Conservation (phyloP, 1,140 invertebrate genomes). For the Drosophila elegans region DNA sequence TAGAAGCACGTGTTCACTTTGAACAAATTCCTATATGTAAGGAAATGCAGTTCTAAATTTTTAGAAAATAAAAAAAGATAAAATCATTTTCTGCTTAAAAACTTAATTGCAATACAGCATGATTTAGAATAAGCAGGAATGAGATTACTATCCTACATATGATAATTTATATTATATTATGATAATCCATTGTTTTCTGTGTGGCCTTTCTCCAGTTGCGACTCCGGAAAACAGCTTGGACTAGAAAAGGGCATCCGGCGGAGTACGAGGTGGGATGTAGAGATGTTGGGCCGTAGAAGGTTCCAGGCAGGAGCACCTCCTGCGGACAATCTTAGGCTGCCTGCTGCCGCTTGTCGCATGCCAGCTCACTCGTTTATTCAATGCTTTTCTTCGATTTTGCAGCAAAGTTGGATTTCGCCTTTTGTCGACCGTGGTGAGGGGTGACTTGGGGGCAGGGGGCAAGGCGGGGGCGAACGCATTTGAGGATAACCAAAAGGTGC, state of each 20-base stretch:
- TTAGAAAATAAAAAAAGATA: too few relatives aligned
- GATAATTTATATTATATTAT: too few relatives aligned
- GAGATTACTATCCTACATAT: too few relatives aligned
- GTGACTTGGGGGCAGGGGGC: background rate
- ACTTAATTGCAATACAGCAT: too few relatives aligned
- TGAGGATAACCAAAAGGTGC: slow-evolving; percentile 83
- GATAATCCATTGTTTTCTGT: slow-evolving; percentile 3
- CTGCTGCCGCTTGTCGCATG: slow-evolving; percentile 38
- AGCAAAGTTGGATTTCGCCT: slow-evolving; percentile 78
- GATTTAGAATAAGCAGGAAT: too few relatives aligned
- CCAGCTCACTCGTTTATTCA: slow-evolving; percentile 74
- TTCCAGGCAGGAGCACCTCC: slow-evolving; percentile 43
- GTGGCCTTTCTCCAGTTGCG: background rate
- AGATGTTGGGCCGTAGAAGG: background rate
- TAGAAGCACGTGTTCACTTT: too few relatives aligned
- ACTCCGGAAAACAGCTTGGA: background rate
- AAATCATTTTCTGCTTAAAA: too few relatives aligned
- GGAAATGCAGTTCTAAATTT: too few relatives aligned
- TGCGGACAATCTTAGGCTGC: slow-evolving; percentile 71
- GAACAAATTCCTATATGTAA: too few relatives aligned
- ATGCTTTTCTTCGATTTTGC: slow-evolving; percentile 82
- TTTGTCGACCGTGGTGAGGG: slow-evolving; percentile 52
- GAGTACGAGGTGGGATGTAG: background rate
- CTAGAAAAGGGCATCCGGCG: slow-evolving; percentile 6
- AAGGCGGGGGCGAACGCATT: slow-evolving; percentile 59